Evolutionary conservation across 2,113 vertebrate genomes (phyloP).

Genomic region (Ictalurus punctatus): DNA sequence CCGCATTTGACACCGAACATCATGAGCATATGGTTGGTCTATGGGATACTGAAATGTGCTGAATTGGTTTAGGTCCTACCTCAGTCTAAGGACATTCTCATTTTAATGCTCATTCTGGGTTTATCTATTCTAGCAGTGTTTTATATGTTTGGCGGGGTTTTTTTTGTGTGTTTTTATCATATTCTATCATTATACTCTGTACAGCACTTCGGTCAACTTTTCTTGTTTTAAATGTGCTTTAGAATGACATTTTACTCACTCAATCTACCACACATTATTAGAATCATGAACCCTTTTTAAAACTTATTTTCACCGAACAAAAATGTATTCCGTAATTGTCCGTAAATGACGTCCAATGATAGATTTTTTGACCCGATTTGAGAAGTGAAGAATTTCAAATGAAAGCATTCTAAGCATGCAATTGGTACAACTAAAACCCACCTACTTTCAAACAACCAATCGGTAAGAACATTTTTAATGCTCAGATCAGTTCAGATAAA

Average conservation of each 20-base stretch:
- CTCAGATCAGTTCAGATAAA: not conserved
- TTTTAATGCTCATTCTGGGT: not conserved
- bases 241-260: too few relatives aligned
- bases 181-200: not conserved
- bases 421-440: not conserved
- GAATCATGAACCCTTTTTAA: not conserved
- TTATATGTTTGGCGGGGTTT: too few relatives aligned
- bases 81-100: too few relatives aligned
- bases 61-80: too few relatives aligned
- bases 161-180: too few relatives aligned
- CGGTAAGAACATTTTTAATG: not conserved
- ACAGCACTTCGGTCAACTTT: not conserved
- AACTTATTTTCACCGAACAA: not conserved
- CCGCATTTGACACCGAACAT: too few relatives aligned
- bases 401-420: not conserved
- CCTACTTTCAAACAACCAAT: not conserved
- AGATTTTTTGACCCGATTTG: not conserved
- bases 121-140: not conserved
- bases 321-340: not conserved
- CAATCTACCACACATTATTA: not conserved
- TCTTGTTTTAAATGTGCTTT: too few relatives aligned
- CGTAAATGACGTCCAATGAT: not conserved
- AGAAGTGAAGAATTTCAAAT: too few relatives aligned
- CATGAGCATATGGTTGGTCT: too few relatives aligned
- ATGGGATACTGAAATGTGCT: too few relatives aligned